Conservation (phyloP, 2,113 vertebrate genomes). For the Arvicanthis niloticus region DNA sequence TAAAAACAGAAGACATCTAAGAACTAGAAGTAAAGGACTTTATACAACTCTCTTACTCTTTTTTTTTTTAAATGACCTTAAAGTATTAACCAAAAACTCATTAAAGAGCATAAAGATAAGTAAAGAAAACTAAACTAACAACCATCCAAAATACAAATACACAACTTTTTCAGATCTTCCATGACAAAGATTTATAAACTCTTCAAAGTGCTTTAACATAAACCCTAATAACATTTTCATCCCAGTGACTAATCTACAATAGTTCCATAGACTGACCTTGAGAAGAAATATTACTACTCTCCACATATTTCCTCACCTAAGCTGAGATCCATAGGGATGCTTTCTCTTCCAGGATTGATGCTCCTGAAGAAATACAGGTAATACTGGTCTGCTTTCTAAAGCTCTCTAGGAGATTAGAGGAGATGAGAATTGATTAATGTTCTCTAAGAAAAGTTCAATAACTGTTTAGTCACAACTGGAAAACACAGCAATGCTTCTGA, state of each 20-base stretch:
- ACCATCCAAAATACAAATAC: background rate
- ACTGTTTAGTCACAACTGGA: constrained; percentile 73
- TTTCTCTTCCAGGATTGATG: constrained; percentile 42
- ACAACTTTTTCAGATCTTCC: background rate
- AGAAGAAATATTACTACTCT: background rate
- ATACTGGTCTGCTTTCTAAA: constrained; percentile 74
- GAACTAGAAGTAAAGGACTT: background rate
- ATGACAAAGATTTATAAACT: background rate
- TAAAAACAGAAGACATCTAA: background rate
- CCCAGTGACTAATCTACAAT: background rate
- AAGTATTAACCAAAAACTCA: constrained; percentile 19
- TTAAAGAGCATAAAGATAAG: background rate
- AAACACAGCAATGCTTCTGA: constrained; percentile 69
- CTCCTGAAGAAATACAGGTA: constrained; percentile 49
- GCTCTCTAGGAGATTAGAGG: constrained; percentile 63
- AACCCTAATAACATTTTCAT: background rate
- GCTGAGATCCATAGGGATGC: background rate
- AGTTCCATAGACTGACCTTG: constrained; percentile 34
- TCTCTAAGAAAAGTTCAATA: constrained; percentile 58
- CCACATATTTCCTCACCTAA: background rate
- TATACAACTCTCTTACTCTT: background rate
- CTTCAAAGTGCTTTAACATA: background rate
- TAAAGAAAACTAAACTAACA: background rate
- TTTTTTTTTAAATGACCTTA: background rate
- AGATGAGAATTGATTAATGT: constrained; percentile 63